Conservation (phyloP, 2,888 invertebrate genomes). For the Meghimatium bilineatum region DNA sequence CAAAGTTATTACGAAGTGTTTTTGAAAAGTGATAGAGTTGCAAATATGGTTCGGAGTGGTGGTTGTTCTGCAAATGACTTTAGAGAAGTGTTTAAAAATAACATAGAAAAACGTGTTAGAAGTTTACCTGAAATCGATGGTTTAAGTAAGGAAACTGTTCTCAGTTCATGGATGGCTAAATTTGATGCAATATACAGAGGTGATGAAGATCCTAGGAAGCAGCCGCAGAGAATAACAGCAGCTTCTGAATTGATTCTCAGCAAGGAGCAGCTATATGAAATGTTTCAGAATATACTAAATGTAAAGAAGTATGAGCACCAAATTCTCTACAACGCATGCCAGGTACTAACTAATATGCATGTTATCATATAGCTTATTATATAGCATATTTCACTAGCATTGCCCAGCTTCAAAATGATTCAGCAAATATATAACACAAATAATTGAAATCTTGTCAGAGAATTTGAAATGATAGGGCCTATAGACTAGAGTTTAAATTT, state of each 20-base stretch:
- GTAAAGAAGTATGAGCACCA: constrained; percentile 99
- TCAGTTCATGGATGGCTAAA: constrained; percentile 98
- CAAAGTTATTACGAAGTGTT: constrained; percentile 90
- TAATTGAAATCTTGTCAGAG: too few species aligned
- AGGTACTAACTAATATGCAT: too few species aligned
- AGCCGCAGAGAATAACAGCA: constrained; percentile 81
- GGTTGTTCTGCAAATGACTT: constrained; percentile 99
- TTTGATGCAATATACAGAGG: constrained; percentile 95
- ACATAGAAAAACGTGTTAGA: constrained; percentile 98
- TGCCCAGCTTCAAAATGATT: too few species aligned
- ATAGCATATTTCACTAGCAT: too few species aligned
- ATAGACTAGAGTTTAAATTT: too few species aligned
- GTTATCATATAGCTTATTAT: too few species aligned
- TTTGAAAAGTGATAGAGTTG: constrained; percentile 95
- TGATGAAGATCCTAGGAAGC: constrained; percentile 79
- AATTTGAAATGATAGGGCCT: too few species aligned
- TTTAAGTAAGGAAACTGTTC: constrained; percentile 97
- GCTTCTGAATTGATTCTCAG: constrained; percentile 90
- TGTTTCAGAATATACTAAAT: constrained; percentile 99
- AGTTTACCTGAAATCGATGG: constrained; percentile 99
- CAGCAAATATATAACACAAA: too few species aligned
- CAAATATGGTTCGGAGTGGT: constrained; percentile 97
- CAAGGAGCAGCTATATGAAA: constrained; percentile 99
- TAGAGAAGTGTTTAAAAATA: constrained; percentile 97
- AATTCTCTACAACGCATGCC: constrained; percentile 97